Base-by-base conservation (phyloP, 2,113 vertebrate species). In the Gavialis gangeticus region DNA sequence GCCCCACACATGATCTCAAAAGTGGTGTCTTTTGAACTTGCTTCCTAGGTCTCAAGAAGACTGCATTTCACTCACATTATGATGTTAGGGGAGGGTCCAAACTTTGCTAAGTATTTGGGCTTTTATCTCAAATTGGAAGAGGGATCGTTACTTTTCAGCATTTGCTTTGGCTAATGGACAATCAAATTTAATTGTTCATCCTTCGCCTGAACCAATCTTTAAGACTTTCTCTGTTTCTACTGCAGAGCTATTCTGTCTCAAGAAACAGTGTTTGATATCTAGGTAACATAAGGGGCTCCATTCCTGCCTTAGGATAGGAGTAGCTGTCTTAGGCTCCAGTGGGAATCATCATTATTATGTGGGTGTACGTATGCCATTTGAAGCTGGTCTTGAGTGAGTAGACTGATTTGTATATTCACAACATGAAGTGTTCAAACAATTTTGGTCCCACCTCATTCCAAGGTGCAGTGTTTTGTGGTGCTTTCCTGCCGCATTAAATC, bases 41-140 rank as follows among this genome's bases (percentile, higher is more conserved):
- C 63, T 67, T 56, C 28, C 56, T 28, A 11, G 58, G 11, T 75
- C 54, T 79, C 59, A 18, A 69, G 63, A 56, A 80, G 73, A 67
- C 25, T 0, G 0, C 7, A 21, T 67, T 12, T 22, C 4, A 60
- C 3, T 82, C 15, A 55, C 64, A 73, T 1, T 64, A 11, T 28
- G 15, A 75, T 12, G 4, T 2, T 46, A 46, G 7, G 46, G 46
- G 8, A 9, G 46, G 46, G 46, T 46, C 46, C 46, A 46, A 46
- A 46, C 46, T 9, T 46, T 46, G 46, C 46, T 46, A 46, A 46
- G 8, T 46, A 46, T 46, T 46, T 46, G 46, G 46, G 46, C 46
- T 37, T 75, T 80, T 21, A 7, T 62, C 18, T 2, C 25, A 27
- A n/a, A 28, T 57, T 64, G 19, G 7, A 69, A 34, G 46, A 34